Evolutionary conservation across 92 coral and sea anemone genomes (phyloP), one percentile per base, ranked within the genome.

Genomic region (Actinostola sp.): DNA sequence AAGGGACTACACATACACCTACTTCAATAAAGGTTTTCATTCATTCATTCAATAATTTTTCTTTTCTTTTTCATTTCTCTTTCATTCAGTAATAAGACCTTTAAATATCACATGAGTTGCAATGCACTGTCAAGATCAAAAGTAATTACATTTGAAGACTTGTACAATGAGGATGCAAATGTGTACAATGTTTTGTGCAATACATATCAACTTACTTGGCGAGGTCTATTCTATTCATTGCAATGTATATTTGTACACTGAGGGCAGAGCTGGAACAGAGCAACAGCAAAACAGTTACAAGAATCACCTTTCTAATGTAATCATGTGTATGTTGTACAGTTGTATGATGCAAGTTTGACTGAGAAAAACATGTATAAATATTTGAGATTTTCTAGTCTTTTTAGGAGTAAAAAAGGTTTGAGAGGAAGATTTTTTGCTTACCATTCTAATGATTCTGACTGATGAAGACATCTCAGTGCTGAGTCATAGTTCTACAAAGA

Each of bases 371-470:
- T 39, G 45, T 39, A 39, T 14, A 39, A 39, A 14, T 39, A 39
- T 39, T 39, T 17, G 28, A 24, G 16, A 17, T 43, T 17, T 43
- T 43, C 23, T 9, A 52, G 59, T 4, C 59, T 17, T 52, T 24
- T 51, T 45, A 16, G 0, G 27, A 26, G 38, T 8, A 14, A 60
- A 17, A 38, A 24, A 71, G 11, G 44, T 6, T 12, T 8, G 34
- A 10, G 15, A 9, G n/a, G n/a, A n/a, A n/a, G n/a, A n/a, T n/a
- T n/a, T n/a, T n/a, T n/a, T n/a, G n/a, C 77, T 55, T 76, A 93
- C 98, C 98, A 92, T 78, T 94, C 98, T 29, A 94, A 72, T 42
- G 98, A 89, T 61, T 94, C 98, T 36, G 97, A 94, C 54, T 92
- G 97, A 68, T 94, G 98, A 13, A 94, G 83, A 67, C 98, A 92